Base-by-base conservation (phyloP, 2,797 vertebrate genomes). In the Cygnus olor region DNA sequence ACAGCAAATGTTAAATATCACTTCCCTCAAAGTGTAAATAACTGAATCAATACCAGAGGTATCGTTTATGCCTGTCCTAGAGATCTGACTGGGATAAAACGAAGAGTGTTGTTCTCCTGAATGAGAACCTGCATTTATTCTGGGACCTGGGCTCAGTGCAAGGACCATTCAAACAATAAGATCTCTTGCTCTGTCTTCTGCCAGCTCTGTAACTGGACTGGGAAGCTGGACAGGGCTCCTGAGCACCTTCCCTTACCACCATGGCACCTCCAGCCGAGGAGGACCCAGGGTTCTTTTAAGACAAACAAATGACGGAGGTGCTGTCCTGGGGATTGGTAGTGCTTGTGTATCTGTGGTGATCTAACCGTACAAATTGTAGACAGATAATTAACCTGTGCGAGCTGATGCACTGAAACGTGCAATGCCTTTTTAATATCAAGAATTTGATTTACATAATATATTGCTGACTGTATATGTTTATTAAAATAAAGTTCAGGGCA, bases 321-420 rank as follows among this genome's bases (percentile, higher is more conserved):
- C 30, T 81, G 70, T 86, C 80, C 44, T 93, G 77, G 54, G 80
- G 81, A 56, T 63, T 36, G 19, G 16, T 32, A 12, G 51, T 4
- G 27, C 5, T 16, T 81, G 65, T 72, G 45, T 40, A 73, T 57
- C 53, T 49, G 14, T 38, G 61, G 64, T 71, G 70, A 91, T 80
- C 74, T 91, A 57, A 64, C 56, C 24, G 4, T 22, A 6, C 18
- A 57, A 88, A 77, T n/a, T 36, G 20, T 30, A 20, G 76, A 18
- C 88, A 79, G 87, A 54, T 85, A 96, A 87, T 88, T 88, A 95
- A 94, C 83, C 74, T 73, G 1, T 20, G 58, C 30, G 22, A 44
- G 69, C 76, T 90, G 71, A 78, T 53, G 38, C 54, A 3, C 21
- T 73, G 81, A 66, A 73, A 88, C 32, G 25, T 47, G 38, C 38